A percentile compares a stretch with the other conserved stretches of the same genome.
Evolutionary conservation across 2,113 vertebrate genomes (phyloP).

Genomic region (Myiozetetes cayanensis): DNA sequence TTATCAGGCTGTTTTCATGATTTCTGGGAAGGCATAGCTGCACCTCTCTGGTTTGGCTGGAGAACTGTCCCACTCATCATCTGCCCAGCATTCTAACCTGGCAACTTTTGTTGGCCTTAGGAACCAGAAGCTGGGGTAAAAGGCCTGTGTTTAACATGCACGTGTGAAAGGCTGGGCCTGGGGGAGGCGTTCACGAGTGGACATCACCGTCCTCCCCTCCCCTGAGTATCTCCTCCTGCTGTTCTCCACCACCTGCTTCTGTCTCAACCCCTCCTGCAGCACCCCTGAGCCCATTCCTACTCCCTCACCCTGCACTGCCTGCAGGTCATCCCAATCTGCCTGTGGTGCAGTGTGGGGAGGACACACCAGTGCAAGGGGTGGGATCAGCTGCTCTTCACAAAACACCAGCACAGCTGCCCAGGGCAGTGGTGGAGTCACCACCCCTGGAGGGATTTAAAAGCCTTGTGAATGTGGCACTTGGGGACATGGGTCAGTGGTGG

Average conservation of each 20-base stretch:
- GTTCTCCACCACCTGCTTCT: not conserved
- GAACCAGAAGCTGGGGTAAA: not conserved
- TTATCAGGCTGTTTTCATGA: not conserved
- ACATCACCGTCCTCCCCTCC: not conserved
- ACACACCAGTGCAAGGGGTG: not conserved
- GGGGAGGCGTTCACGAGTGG: not conserved
- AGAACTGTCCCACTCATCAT: not conserved
- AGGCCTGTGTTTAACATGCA: accelerated
- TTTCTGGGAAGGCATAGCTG: not conserved
- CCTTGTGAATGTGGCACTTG: accelerated
- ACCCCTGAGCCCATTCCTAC: not conserved
- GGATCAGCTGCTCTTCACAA: not conserved
- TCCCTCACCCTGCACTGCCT: not conserved
- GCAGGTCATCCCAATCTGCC: not conserved
- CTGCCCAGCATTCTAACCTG: not conserved
- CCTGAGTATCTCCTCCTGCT: not conserved
- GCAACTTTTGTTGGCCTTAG: not conserved
- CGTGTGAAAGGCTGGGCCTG: not conserved
- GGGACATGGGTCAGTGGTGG: not conserved
- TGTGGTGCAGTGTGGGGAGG: not conserved
- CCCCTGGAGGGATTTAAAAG: not conserved
- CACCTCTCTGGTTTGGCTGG: not conserved
- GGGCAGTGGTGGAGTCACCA: not conserved
- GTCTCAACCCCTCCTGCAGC: not conserved
- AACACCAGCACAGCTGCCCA: not conserved